Percentiles rank a stretch among this genome's conserved stretches.
Conservation (phyloP, 2,113 vertebrate genomes). For the Rhea americana region DNA sequence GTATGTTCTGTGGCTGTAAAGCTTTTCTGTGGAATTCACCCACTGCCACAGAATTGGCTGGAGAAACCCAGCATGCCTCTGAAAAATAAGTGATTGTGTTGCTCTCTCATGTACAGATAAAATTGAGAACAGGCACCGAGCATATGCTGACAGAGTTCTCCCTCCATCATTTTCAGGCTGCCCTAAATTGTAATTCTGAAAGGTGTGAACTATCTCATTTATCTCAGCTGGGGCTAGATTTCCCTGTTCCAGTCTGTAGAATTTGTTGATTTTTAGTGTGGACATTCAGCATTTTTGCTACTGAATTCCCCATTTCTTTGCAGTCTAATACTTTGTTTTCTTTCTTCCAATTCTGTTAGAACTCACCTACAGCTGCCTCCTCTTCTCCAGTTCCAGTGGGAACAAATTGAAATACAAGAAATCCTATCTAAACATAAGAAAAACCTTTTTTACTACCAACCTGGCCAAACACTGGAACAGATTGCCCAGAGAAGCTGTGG, state of each 20-base stretch:
- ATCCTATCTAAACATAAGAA: background rate
- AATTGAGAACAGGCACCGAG: background rate
- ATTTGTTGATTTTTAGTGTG: background rate
- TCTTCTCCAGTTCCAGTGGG: background rate
- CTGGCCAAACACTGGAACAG: background rate
- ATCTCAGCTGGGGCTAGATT: conserved; percentile 7
- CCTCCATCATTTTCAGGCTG: background rate
- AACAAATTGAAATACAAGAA: background rate
- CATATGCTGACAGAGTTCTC: conserved; percentile 15
- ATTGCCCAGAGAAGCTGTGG: background rate
- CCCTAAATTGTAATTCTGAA: background rate
- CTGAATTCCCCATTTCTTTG: background rate
- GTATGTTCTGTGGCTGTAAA: conserved; percentile 46
- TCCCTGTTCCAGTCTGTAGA: conserved; percentile 6
- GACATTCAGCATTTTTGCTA: background rate
- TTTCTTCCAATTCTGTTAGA: background rate
- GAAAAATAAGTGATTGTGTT: background rate
- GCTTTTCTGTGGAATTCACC: conserved; percentile 33
- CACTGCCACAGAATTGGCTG: conserved; percentile 1
- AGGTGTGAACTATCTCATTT: conserved; percentile 52
- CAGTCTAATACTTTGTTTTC: background rate
- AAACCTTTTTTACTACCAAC: background rate
- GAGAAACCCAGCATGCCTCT: background rate
- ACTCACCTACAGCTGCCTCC: background rate
- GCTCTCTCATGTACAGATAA: background rate